Base-by-base conservation (phyloP, 2,797 vertebrate genomes). In the Oryzias sinensis region DNA sequence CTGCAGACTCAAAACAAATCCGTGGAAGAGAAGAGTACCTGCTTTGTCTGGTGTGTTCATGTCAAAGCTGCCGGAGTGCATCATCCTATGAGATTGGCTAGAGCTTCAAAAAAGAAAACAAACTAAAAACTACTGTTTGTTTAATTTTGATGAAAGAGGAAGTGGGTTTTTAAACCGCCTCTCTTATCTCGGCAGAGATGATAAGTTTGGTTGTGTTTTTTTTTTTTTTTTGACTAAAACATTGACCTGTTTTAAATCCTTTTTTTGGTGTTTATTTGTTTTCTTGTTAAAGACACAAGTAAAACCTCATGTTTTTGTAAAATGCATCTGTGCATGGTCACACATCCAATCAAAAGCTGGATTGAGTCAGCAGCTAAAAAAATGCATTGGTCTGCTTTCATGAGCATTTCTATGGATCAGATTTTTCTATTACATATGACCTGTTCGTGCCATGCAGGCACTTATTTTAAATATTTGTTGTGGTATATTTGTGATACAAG, bases 141-240 rank as follows among this genome's bases (percentile, higher is more conserved):
- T 54, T 69, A 47, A 73, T 74, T 33, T 40, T 16, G 4, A 17
- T 62, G 40, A 57, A n/a, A n/a, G 37, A 17, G n/a, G 48, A 68
- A 48, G 53, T 49, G 4, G 43, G 7, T 45, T 29, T 55, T 82
- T 61, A 55, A 50, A 69, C 56, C 61, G 17, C 37, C 25, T 63
- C 55, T 29, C 42, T 65, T 56, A 59, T 49, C 18, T 51, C 42
- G 22, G 22, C 16, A 37, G 43, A 59, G 57, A 51, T 55, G 27
- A 53, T 27, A 33, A 7, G 41, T 62, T 59, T 49, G 50, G 49
- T 58, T 70, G 53, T 50, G 62, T 43, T 50, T 16, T 50, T 81
- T 81, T 82, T 81, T 81, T 82, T 18, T 86, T 82, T 68, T 77
- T 52, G 20, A 68, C 72, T 56, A 55, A 68, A 52, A 57, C 76